Percentiles rank a stretch among this genome's conserved stretches.
phyloP scores from a whole-genome alignment of 2,888 invertebrate species.

The Ennomos quercinarius region DNA sequence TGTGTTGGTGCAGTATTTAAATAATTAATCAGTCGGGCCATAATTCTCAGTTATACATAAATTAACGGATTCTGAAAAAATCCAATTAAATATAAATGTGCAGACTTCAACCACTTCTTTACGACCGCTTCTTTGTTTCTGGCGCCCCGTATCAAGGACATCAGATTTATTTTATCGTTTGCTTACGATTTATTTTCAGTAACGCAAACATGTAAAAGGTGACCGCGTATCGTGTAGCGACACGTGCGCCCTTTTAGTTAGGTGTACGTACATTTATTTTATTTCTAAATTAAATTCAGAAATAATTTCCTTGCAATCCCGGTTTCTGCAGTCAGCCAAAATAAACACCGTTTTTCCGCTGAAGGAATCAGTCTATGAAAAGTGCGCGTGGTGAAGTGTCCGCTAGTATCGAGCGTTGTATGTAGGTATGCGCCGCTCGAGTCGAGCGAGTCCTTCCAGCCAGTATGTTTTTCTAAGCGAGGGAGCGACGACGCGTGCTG shows the following conservation, averaged over 20 bases:
- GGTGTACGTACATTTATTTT: no score
- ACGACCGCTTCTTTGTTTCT: constrained; percentile 20
- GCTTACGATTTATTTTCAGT: constrained; percentile 18
- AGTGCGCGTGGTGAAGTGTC: constrained; percentile 16
- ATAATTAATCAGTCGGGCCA: no score
- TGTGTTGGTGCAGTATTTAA: no score
- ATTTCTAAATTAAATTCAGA: not conserved
- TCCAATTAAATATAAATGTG: constrained; percentile 4
- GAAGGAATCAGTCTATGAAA: constrained; percentile 22
- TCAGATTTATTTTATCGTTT: constrained; percentile 3
- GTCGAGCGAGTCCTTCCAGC: constrained; percentile 41
- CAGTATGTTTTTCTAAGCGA: constrained; percentile 34
- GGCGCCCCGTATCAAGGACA: constrained; percentile 8
- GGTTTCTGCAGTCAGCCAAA: constrained; percentile 35
- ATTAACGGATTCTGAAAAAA: no score
- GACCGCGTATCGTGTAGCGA: constrained; percentile 2
- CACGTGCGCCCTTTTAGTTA: no score
- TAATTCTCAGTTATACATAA: no score
- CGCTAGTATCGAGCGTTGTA: constrained; percentile 18
- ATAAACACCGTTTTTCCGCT: constrained; percentile 32
- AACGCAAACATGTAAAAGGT: constrained; percentile 7
- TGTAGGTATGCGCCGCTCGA: constrained; percentile 15
- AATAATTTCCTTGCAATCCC: constrained; percentile 31
- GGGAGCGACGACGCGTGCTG: constrained; percentile 32
- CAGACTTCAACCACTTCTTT: constrained; percentile 13